Evolutionary conservation across 2,888 invertebrate species (phyloP).

Genomic region (Aethes cnicana): DNA sequence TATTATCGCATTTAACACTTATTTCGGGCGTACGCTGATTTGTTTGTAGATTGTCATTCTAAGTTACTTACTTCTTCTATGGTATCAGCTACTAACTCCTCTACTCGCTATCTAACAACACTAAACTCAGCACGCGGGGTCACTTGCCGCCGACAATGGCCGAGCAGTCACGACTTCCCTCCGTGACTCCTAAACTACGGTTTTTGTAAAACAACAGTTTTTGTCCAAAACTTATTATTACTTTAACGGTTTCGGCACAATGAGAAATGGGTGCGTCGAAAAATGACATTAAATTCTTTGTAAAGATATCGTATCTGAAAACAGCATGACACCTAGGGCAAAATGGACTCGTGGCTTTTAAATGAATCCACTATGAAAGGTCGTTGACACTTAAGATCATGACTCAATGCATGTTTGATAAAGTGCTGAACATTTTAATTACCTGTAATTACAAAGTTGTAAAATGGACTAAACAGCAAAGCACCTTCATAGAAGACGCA

Average conservation of each 20-base stretch:
- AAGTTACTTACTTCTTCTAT: too few relatives aligned
- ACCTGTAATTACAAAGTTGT: too few relatives aligned
- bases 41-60: too few relatives aligned
- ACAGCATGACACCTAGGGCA: not conserved
- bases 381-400: too few relatives aligned
- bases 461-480: too few relatives aligned
- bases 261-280: constrained; percentile 21
- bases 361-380: not conserved
- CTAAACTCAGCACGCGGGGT: constrained; percentile 26
- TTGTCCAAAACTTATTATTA: constrained; percentile 21
- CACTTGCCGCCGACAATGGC: constrained; percentile 55
- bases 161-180: constrained; percentile 59
- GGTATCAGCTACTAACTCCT: not conserved
- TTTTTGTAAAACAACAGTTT: constrained; percentile 28
- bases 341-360: not conserved
- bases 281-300: constrained; percentile 31
- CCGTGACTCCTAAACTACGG: constrained; percentile 56
- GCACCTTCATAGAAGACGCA: too few relatives aligned
- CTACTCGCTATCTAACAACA: not conserved
- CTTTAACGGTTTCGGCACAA: constrained; percentile 28
- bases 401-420: too few relatives aligned
- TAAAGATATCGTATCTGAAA: not conserved
- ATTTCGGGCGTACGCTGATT: too few relatives aligned
- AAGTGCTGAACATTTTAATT: too few relatives aligned
- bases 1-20: too few relatives aligned